These are phyloP conservation scores for Paralichthys olivaceus DNA, from an alignment of 2,113 vertebrate genomes.

Conservation along the genomic window DNA sequence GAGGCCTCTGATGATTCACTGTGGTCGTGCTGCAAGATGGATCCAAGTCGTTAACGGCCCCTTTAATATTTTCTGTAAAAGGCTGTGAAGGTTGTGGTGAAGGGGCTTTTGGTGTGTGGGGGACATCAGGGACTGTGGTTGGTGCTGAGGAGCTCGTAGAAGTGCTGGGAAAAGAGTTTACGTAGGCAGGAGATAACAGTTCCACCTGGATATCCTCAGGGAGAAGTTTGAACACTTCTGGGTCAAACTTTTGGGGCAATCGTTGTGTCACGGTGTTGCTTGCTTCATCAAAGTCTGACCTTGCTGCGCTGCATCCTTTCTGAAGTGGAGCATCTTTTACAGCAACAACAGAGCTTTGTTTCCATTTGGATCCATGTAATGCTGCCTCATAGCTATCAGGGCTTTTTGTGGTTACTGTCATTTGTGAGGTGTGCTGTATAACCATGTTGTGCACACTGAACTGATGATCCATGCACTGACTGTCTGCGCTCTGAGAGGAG, in stretches of 20 bases:
- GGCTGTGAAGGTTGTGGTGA: neutral
- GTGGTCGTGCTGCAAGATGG: neutral
- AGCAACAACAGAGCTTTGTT: constrained; percentile 36
- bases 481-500: neutral
- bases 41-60: neutral
- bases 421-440: constrained; percentile 11
- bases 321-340: neutral
- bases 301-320: constrained; percentile 1
- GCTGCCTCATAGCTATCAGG: constrained; percentile 2
- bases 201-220: constrained; percentile 88
- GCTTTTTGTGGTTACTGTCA: constrained; percentile 11
- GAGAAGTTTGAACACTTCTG: constrained; percentile 86
- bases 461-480: constrained; percentile 21
- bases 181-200: constrained; percentile 73
- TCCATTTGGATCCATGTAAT: constrained; percentile 6
- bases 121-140: neutral
- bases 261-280: neutral
- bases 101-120: neutral
- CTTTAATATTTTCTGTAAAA: constrained; percentile 5
- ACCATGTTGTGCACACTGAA: neutral
- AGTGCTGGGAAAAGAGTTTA: constrained; percentile 22
- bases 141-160: neutral
- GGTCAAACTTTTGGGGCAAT: constrained; percentile 81
- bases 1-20: neutral
- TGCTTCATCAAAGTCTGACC: neutral